phyloP scores from a whole-genome alignment of 2,113 vertebrate genomes.

The Petromus typicus region DNA sequence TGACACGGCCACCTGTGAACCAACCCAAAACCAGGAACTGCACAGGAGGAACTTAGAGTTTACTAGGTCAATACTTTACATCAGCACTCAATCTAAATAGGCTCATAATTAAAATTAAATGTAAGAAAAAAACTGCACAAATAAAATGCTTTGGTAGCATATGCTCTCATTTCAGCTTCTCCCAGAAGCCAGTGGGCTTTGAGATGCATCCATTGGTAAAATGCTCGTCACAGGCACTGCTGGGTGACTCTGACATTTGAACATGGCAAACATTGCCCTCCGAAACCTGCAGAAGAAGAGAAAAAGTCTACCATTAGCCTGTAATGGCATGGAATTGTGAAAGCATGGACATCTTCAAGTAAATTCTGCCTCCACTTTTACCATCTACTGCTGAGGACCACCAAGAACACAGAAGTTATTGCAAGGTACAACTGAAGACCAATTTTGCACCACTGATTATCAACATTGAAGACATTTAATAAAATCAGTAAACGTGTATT shows the following conservation, averaged over 20 bases:
- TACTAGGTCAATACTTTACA: background rate
- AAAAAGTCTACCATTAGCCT: background rate
- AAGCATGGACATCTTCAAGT: background rate
- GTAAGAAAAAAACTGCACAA: background rate
- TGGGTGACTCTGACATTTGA: conserved; percentile 93
- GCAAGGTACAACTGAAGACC: background rate
- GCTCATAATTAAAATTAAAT: conserved; percentile 20
- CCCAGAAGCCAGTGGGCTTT: conserved; percentile 72
- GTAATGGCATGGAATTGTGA: background rate
- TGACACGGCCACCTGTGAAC: no score
- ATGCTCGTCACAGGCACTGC: conserved; percentile 90
- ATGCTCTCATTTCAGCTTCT: conserved; percentile 45
- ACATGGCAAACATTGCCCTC: conserved; percentile 93
- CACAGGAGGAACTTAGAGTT: background rate
- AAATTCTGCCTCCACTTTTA: background rate
- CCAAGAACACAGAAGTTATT: background rate
- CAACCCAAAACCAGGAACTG: background rate
- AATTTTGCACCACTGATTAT: background rate
- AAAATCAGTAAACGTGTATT: background rate
- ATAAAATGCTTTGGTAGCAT: background rate
- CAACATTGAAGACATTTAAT: background rate
- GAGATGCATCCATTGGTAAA: conserved; percentile 90
- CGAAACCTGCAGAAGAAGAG: conserved; percentile 90
- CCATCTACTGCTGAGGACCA: background rate
- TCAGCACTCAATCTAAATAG: background rate